These are phyloP conservation scores for Steatocranus sp. DNA, from an alignment of 2,797 vertebrate genomes.

Conservation along the genomic window DNA sequence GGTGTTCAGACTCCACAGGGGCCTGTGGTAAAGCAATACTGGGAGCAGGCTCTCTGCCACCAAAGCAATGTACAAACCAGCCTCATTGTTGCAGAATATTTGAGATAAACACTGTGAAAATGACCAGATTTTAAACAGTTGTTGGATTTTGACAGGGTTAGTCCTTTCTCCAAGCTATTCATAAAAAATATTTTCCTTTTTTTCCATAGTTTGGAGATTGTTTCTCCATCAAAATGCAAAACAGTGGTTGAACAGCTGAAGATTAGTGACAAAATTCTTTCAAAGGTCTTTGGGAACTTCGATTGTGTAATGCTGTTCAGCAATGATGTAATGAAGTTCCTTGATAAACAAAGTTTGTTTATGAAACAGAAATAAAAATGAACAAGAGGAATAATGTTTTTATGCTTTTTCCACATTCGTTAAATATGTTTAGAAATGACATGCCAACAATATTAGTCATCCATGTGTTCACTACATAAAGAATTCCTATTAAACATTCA, in stretches of 20 bases:
- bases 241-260: background rate
- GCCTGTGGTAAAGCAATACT: slow-evolving; percentile 18
- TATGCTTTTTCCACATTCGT: background rate
- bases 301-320: background rate
- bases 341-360: background rate
- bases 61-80: background rate
- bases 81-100: background rate
- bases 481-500: background rate
- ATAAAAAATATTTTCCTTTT: background rate
- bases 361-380: background rate
- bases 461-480: background rate
- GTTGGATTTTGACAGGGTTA: background rate
- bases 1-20: slow-evolving; percentile 30
- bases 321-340: background rate
- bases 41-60: background rate
- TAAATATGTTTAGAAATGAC: background rate
- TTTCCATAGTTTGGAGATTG: background rate
- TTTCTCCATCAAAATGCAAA: background rate
- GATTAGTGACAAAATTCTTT: background rate
- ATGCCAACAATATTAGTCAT: background rate
- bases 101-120: background rate
- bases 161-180: background rate
- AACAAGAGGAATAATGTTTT: background rate
- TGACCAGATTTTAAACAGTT: background rate
- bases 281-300: background rate